Evolutionary conservation across 1,140 invertebrate genomes (phyloP), one percentile per base, ranked within the genome.

Genomic region (Lutraria rhynchaena): DNA sequence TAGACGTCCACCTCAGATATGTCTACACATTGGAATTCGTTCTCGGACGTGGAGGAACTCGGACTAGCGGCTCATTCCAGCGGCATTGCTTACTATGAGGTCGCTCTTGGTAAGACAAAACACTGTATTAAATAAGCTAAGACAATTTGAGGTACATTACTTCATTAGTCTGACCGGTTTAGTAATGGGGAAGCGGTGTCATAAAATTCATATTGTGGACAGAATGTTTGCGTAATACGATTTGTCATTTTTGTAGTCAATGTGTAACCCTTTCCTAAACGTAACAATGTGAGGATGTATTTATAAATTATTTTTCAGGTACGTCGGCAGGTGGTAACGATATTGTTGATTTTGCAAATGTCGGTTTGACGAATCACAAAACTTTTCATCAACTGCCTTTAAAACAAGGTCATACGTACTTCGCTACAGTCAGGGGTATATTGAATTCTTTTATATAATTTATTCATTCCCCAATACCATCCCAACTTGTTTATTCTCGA

Each of bases 391-490:
- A 74, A 35, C 71, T 89, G 0, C 61, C 31, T 22, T 33, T 89
- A 57, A 84, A 86, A 70, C 81, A 77, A 77, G 88, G 88, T 31
- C 80, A 82, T 57, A 81, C 71, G 17, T 87, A 87, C 74, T 89
- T 83, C 81, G 86, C 83, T n/a, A 87, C 85, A 22, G 51, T 88
- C 0, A 71, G 44, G 41, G 87, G 87, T 88, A 65, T n/a, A n/a
- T n/a, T n/a, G n/a, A n/a, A n/a, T n/a, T n/a, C n/a, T n/a, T n/a
- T n/a, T n/a, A n/a, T n/a, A n/a, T n/a, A n/a, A n/a, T n/a, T n/a
- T n/a, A n/a, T n/a, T n/a, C n/a, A n/a, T n/a, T n/a, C n/a, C n/a
- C n/a, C n/a, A n/a, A n/a, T n/a, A n/a, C n/a, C n/a, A n/a, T n/a
- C n/a, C n/a, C n/a, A n/a, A n/a, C n/a, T n/a, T n/a, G n/a, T n/a